Evolutionary conservation across 2,797 vertebrate genomes (phyloP).

Genomic region (Ceryle rudis): DNA sequence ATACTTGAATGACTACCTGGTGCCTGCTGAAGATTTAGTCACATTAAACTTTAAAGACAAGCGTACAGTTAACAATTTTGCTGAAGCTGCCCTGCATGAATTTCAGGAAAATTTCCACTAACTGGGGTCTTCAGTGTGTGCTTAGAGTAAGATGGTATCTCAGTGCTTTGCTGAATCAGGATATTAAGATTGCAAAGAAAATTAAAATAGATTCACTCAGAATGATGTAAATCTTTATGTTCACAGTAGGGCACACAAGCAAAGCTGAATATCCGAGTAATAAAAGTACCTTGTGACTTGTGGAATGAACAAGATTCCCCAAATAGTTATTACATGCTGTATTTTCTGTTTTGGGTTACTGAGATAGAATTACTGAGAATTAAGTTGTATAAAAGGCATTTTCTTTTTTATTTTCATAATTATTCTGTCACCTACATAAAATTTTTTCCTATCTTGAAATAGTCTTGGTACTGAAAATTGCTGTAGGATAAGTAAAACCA

Average conservation of each 20-base stretch:
- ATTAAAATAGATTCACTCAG: constrained; percentile 34
- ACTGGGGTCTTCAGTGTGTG: background rate
- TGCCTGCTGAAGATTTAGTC: background rate
- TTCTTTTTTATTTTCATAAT: constrained; percentile 76
- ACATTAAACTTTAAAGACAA: background rate
- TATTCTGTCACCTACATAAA: constrained; percentile 70
- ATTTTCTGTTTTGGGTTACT: constrained; percentile 51
- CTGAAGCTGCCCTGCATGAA: background rate
- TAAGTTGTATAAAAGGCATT: constrained; percentile 41
- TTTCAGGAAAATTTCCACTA: background rate
- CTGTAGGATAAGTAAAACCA: constrained; percentile 65
- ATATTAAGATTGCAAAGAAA: constrained; percentile 38
- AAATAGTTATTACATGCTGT: constrained; percentile 27
- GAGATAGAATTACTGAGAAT: constrained; percentile 64
- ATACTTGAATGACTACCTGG: background rate
- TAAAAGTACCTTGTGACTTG: constrained; percentile 32
- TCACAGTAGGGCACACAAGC: background rate
- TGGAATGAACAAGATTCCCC: constrained; percentile 34
- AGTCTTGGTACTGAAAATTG: constrained; percentile 54
- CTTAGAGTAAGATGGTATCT: background rate
- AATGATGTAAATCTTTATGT: constrained; percentile 36
- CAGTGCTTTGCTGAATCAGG: constrained; percentile 49
- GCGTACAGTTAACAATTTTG: background rate
- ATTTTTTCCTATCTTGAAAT: constrained; percentile 56
- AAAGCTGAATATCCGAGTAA: constrained; percentile 39